Evolutionary conservation across 2,797 vertebrate genomes (phyloP).

Genomic region (Miopithecus talapoin): DNA sequence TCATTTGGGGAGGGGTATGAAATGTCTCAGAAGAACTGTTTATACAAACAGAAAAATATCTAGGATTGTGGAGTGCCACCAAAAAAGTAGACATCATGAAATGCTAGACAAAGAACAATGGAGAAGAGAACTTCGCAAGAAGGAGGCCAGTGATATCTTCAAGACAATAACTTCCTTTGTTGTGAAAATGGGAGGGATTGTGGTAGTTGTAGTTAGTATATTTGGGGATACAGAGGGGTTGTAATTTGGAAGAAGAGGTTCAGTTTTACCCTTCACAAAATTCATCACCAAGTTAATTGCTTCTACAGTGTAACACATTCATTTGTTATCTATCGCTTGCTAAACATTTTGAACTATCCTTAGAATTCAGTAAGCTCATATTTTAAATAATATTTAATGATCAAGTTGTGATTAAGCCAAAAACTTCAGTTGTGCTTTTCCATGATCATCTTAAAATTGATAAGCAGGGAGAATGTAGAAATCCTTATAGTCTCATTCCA

Average conservation of each 20-base stretch:
- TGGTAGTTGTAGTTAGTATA: not conserved
- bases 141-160: not conserved
- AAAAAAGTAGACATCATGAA: not conserved
- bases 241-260: not conserved
- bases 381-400: constrained; percentile 26
- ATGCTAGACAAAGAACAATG: not conserved
- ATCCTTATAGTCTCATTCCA: constrained; percentile 10
- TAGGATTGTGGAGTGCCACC: not conserved
- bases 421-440: constrained; percentile 8
- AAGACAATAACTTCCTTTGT: not conserved
- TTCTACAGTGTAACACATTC: not conserved
- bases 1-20: not conserved
- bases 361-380: not conserved
- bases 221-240: not conserved
- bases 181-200: not conserved
- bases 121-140: not conserved
- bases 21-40: not conserved
- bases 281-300: not conserved
- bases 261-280: not conserved
- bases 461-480: constrained; percentile 31
- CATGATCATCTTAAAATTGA: constrained; percentile 5
- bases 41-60: not conserved
- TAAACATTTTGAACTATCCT: constrained; percentile 4
- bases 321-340: not conserved
- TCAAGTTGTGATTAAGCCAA: not conserved